phyloP scores from a whole-genome alignment of 2,797 vertebrate species.

The Tadarida brasiliensis region DNA sequence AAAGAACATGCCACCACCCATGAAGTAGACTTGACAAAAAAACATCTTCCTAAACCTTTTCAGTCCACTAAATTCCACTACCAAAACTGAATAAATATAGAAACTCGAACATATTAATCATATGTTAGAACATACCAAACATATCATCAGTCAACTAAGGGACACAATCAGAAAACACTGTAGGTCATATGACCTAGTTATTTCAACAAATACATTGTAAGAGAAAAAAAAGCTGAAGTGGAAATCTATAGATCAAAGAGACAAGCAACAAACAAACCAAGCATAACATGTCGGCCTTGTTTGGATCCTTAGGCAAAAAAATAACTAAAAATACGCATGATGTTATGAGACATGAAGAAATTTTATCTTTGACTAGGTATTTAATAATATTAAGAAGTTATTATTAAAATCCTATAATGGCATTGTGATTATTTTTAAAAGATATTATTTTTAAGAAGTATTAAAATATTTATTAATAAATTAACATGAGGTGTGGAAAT shows the following conservation, averaged over 20 bases:
- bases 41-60: background rate
- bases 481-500: background rate
- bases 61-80: background rate
- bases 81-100: background rate
- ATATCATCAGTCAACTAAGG: background rate
- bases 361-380: background rate
- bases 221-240: background rate
- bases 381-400: slow-evolving; percentile 8
- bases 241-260: background rate
- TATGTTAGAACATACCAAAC: background rate
- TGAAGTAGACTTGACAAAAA: background rate
- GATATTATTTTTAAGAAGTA: background rate
- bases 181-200: background rate
- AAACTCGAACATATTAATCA: background rate
- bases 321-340: background rate
- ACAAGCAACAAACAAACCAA: background rate
- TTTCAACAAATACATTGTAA: background rate
- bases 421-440: background rate
- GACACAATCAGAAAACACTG: background rate
- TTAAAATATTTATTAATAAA: slow-evolving; percentile 7
- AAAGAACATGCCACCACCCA: background rate
- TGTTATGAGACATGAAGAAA: background rate
- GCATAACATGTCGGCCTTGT: background rate
- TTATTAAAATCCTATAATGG: background rate
- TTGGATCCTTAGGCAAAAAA: background rate